Evolutionary conservation across 2,797 vertebrate genomes (phyloP).

Genomic region (Lutjanus campechanus): DNA sequence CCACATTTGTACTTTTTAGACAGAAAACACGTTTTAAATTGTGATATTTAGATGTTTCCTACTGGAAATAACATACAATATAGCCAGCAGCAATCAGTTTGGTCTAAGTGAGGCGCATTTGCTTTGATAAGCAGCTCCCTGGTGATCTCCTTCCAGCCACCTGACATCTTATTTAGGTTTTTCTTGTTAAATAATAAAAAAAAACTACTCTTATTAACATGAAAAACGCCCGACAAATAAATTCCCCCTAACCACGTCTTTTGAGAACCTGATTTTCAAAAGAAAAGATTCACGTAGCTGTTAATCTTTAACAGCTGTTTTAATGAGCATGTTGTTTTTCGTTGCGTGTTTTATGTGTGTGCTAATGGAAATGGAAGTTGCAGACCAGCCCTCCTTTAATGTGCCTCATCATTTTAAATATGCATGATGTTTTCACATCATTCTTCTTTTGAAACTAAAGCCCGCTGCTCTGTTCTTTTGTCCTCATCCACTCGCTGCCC

Average conservation of each 20-base stretch:
- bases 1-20: too few species aligned
- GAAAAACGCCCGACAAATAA: not conserved
- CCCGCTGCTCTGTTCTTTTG: conserved; percentile 7
- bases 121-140: too few species aligned
- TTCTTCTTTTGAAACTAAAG: conserved; percentile 27
- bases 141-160: too few species aligned
- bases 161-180: too few species aligned
- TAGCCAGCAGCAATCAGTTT: too few species aligned
- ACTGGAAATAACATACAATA: too few species aligned
- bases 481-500: not conserved
- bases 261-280: not conserved
- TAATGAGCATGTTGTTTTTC: not conserved
- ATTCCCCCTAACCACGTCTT: too few species aligned
- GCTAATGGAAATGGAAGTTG: not conserved
- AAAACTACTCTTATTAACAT: not conserved
- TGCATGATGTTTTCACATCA: conserved; percentile 12
- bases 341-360: not conserved
- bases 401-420: conserved; percentile 17
- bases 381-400: not conserved
- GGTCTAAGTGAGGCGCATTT: too few species aligned
- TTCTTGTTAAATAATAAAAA: not conserved
- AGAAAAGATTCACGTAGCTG: not conserved
- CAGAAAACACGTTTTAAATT: too few species aligned
- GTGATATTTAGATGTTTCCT: too few species aligned
- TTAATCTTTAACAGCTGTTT: not conserved